Conservation (phyloP, 2,113 vertebrate species). For the Acrocephalus arundinaceus region DNA sequence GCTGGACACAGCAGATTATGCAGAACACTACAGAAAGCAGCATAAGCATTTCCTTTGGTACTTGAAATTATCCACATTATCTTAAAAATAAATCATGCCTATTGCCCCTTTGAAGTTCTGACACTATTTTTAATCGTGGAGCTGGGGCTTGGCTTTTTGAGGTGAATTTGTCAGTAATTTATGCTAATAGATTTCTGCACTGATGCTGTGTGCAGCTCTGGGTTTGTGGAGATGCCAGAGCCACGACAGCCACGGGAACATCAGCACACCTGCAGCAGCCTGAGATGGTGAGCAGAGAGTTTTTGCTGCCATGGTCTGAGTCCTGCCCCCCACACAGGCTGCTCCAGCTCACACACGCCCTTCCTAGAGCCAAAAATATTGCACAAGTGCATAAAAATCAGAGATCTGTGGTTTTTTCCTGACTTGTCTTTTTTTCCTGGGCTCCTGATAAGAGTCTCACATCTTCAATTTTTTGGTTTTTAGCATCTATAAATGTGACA, state of each 20-base stretch:
- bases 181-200: slow-evolving; percentile 4
- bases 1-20: slow-evolving; percentile 43
- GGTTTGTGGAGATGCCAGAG: background rate
- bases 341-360: accelerated
- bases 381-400: accelerated
- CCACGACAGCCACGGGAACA: background rate
- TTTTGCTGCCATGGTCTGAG: background rate
- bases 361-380: background rate
- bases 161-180: slow-evolving; percentile 36
- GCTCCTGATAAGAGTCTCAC: background rate
- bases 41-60: slow-evolving; percentile 23
- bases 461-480: background rate
- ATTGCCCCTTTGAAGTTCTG: slow-evolving; percentile 60
- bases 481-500: background rate
- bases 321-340: background rate
- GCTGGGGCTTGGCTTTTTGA: background rate
- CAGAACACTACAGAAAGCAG: slow-evolving; percentile 7
- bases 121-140: background rate
- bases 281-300: accelerated
- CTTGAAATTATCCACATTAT: slow-evolving; percentile 42
- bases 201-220: background rate
- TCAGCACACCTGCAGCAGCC: background rate
- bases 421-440: background rate
- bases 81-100: slow-evolving; percentile 28
- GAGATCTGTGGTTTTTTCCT: background rate